Evolutionary conservation across 2,888 invertebrate species (phyloP).

Genomic region (Aphidius colemani): DNA sequence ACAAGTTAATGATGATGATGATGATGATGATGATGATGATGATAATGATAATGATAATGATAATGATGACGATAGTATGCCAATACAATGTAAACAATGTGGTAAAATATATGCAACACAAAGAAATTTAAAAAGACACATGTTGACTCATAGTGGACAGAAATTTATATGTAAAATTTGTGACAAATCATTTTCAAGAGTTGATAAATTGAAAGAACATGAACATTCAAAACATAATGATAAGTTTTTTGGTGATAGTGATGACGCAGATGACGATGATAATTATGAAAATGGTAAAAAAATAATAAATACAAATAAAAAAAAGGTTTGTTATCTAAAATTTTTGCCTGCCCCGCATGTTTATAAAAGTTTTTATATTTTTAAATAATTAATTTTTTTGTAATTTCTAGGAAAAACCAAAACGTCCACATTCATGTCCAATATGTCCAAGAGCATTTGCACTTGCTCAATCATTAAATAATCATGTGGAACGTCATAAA

Average conservation of each 20-base stretch:
- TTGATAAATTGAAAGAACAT: conserved; percentile 53
- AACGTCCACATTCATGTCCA: conserved; percentile 49
- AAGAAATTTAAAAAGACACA: conserved; percentile 51
- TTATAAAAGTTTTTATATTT: no score
- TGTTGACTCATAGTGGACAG: conserved; percentile 52
- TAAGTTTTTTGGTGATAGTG: conserved; percentile 47
- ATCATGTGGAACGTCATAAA: conserved; percentile 53
- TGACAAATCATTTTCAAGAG: conserved; percentile 51
- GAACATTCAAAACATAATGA: conserved; percentile 52
- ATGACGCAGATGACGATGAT: conserved; percentile 48
- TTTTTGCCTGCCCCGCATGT: no score
- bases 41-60: conserved; percentile 35
- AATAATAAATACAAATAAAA: conserved; percentile 21
- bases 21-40: conserved; percentile 33
- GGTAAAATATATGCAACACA: conserved; percentile 53
- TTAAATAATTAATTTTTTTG: not conserved
- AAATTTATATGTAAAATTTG: conserved; percentile 50
- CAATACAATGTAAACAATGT: conserved; percentile 52
- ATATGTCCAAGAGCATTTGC: conserved; percentile 54
- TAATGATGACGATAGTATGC: conserved; percentile 42
- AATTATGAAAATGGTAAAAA: conserved; percentile 40
- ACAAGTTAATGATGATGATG: conserved; percentile 27
- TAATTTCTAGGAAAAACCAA: conserved; percentile 46
- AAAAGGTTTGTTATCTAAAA: no score
- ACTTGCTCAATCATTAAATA: conserved; percentile 49